Percentiles rank a stretch among this genome's conserved stretches.
Evolutionary conservation across 2,888 invertebrate species (phyloP).

Genomic region (Sminthurinus aureus): DNA sequence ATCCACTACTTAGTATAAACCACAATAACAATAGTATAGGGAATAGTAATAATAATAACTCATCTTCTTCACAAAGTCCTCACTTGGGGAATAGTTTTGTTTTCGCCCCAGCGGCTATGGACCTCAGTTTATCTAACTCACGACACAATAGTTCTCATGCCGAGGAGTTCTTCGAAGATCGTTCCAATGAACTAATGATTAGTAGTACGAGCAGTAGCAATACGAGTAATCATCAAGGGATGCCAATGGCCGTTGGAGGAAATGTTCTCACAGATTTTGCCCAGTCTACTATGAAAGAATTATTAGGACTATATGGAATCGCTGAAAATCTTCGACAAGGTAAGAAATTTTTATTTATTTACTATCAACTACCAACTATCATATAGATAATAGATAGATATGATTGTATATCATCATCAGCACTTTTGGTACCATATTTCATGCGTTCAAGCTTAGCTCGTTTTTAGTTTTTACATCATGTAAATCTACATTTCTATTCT

Average conservation of each 20-base stretch:
- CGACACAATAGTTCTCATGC: conserved; percentile 39
- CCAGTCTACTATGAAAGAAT: conserved; percentile 58
- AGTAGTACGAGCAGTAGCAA: conserved; percentile 47
- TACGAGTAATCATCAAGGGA: conserved; percentile 41
- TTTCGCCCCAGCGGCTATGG: conserved; percentile 42
- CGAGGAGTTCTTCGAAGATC: conserved; percentile 44
- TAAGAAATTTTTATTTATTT: conserved; percentile 41
- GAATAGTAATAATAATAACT: conserved; percentile 31
- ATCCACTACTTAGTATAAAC: conserved; percentile 43
- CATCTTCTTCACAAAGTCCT: conserved; percentile 18
- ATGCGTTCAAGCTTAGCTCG: background rate
- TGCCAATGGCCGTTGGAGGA: conserved; percentile 30
- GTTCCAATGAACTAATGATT: conserved; percentile 47
- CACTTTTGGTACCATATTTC: background rate
- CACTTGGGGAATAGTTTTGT: conserved; percentile 40
- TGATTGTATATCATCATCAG: background rate
- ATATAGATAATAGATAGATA: too few species aligned
- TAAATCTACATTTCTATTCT: too few species aligned
- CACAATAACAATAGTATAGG: conserved; percentile 43
- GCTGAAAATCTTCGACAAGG: conserved; percentile 59
- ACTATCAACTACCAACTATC: too few species aligned
- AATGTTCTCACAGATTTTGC: conserved; percentile 55
- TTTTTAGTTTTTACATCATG: background rate
- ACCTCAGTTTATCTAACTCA: conserved; percentile 43
- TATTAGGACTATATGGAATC: conserved; percentile 58